Base-by-base conservation (phyloP, 2,888 invertebrate species). In the Volucella inanis region DNA sequence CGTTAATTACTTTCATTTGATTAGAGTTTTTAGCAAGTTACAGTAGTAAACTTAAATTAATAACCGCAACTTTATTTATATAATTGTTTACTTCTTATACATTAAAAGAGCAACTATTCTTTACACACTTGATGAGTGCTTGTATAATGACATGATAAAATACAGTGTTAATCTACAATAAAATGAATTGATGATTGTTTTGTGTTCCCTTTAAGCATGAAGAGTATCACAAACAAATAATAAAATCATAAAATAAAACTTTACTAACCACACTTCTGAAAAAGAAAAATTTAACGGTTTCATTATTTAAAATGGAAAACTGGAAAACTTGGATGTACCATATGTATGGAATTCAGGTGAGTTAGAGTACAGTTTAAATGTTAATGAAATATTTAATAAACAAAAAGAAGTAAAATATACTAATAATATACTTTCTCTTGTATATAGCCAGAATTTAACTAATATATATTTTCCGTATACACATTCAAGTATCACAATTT, bases 11-110 rank as follows among this genome's bases (percentile, higher is more conserved):
- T 64, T 38, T 71, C 61, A 59, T 55, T 55, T 49, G 45, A 50
- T 59, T 64, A 49, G 55, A 55, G 82, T 72, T 55, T 78, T 83
- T 79, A 75, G 72, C 55, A 68, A 83, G 79, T 68, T 77, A 72
- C 77, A 78, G 65, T 70, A 65, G 52, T 68, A 61, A 67, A 45
- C 22, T 74, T 47, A 59, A 39, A 55, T 55, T 76, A 67, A 67
- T 67, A 62, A 64, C 41, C 39, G 50, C 68, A 49, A 78, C 62
- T 64, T 70, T 74, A 79, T 74, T 43, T 78, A 79, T 64, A 41
- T 57, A 54, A 68, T 50, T 49, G 52, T 74, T 74, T 59, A 45
- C 31, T 39, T 59, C 59, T 68, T 78, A 72, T 31, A 38, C 22
- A 43, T 67, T 55, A 22, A 62, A 45, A 78, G 67, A 72, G 54